Evolutionary conservation across 2,888 invertebrate genomes (phyloP), one percentile per base, ranked within the genome.

Genomic region (Ophion ventricosus): DNA sequence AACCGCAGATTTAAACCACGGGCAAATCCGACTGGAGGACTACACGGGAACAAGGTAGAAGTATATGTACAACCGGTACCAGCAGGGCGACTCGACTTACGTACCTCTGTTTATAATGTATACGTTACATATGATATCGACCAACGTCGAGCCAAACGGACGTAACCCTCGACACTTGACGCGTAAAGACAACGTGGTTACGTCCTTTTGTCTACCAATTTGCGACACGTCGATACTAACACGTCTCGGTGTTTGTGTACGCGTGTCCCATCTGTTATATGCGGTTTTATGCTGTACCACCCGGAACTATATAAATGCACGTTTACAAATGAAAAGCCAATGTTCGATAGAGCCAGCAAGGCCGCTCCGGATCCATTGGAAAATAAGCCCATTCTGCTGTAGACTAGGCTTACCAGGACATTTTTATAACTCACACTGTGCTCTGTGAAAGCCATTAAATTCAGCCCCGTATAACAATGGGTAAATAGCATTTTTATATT

Each of bases 1-100:
- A 83, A 83, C 83, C 83, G 59, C 83, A 80, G 83, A 83, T 83
- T 83, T 83, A 73, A 83, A 77, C 80, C 76, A 83, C 76, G 63
- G 80, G 73, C 73, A 83, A 83, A 83, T 80, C 83, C 76, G 73
- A 73, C 63, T 63, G n/a, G 67, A n/a, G 57, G 79, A 80, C 66
- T 83, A 75, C 70, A 56, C 43, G 59, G 61, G 76, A 72, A 61
- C 73, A 77, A 61, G 63, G 80, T 78, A n/a, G 69, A 74, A 25
- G 69, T 74, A 80, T 74, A 20, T 59, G 59, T 40, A 25, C 23
- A 72, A 40, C 35, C 35, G 61, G 20, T 64, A 35, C 17, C 23
- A n/a, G 56, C 17, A 26, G 25, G 43, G 40, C 20, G 77, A 49
- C 70, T 81, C 63, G 73, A 78, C 77, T 84, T 77, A 80, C 76